phyloP scores from a whole-genome alignment of 64 coral and sea anemone genomes.

The Montipora efflorescens region DNA sequence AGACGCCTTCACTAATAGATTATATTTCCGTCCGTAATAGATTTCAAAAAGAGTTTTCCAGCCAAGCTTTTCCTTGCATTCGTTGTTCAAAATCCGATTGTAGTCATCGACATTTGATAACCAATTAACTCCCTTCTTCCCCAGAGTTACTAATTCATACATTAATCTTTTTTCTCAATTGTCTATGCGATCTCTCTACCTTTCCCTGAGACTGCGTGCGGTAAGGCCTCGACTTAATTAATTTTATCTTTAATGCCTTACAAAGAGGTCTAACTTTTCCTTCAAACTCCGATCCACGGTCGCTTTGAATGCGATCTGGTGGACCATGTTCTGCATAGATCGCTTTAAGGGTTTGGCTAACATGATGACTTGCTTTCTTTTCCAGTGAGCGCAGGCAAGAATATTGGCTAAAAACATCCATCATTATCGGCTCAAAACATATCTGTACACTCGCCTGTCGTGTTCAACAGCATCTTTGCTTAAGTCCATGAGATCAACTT shows the following conservation, averaged over 20 bases:
- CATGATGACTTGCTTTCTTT: constrained; percentile 1
- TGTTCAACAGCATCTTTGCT: constrained; percentile 33
- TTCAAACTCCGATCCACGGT: no score
- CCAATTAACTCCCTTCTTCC: constrained; percentile 61
- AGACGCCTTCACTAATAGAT: no score
- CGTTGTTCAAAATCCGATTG: constrained; percentile 60
- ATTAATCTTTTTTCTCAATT: background rate
- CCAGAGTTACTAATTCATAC: constrained; percentile 35
- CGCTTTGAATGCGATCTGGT: no score
- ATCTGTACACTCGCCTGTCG: no score
- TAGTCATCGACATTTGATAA: constrained; percentile 11
- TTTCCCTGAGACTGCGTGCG: constrained; percentile 71
- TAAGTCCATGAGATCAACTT: constrained; percentile 58
- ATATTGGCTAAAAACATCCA: constrained; percentile 36
- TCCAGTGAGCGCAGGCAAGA: constrained; percentile 48
- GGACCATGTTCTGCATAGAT: no score
- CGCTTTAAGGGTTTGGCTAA: no score
- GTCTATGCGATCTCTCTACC: constrained; percentile 20
- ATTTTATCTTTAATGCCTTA: no score
- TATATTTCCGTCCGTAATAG: no score
- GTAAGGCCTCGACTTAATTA: constrained; percentile 37
- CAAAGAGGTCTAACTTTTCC: no score
- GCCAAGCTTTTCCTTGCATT: constrained; percentile 42
- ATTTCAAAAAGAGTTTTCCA: no score
- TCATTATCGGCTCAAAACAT: no score